Conservation (phyloP, 2,113 vertebrate genomes). For the Neolamprologus tretocephalus region DNA sequence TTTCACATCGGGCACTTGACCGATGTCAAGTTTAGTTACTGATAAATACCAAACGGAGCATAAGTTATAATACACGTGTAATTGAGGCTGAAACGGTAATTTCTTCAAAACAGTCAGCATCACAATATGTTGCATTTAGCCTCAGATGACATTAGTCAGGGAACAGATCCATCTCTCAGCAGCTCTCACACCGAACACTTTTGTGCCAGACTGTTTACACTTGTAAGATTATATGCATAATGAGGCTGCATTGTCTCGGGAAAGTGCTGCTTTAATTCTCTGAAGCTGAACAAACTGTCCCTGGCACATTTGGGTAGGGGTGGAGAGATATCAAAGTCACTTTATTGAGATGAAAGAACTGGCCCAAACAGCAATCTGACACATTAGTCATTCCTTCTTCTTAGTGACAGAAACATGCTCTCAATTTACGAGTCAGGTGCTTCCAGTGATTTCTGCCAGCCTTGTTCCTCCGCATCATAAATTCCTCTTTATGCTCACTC, state of each 20-base stretch:
- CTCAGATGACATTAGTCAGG: neutral
- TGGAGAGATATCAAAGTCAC: slow-evolving; percentile 40
- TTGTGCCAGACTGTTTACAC: slow-evolving; percentile 36
- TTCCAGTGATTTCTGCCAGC: slow-evolving; percentile 60
- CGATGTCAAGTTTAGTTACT: neutral
- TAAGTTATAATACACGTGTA: neutral
- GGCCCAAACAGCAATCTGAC: slow-evolving; percentile 24
- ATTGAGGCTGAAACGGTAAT: neutral
- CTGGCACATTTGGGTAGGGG: slow-evolving; percentile 33
- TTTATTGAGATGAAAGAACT: slow-evolving; percentile 54
- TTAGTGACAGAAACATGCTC: slow-evolving; percentile 56
- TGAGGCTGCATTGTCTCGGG: slow-evolving; percentile 39
- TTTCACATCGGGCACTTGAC: neutral
- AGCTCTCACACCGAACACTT: slow-evolving; percentile 9
- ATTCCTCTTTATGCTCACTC: slow-evolving; percentile 59
- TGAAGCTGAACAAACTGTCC: slow-evolving; percentile 43
- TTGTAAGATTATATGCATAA: slow-evolving; percentile 45
- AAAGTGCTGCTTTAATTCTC: slow-evolving; percentile 38
- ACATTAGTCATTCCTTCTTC: slow-evolving; percentile 55
- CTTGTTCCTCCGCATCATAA: slow-evolving; percentile 56
- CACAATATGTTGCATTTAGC: neutral
- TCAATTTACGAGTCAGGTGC: slow-evolving; percentile 64
- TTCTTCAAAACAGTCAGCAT: neutral
- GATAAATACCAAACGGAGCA: neutral
- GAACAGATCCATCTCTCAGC: neutral